phyloP scores from a whole-genome alignment of 2,888 invertebrate species.

The Drosophila emarginata region DNA sequence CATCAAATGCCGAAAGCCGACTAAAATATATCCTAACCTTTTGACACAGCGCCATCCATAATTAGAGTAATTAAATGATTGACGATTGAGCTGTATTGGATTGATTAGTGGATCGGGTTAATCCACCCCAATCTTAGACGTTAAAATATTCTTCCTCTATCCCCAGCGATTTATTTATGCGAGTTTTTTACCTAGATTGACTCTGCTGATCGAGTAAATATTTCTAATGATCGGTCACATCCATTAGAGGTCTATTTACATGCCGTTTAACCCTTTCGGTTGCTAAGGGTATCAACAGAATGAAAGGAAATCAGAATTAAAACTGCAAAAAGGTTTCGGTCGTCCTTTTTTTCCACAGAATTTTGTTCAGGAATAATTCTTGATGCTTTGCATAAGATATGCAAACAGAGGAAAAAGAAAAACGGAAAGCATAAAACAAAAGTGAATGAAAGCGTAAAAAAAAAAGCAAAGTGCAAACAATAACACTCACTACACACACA shows the following conservation, averaged over 20 bases:
- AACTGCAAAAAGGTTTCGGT: not conserved
- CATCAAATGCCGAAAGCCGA: not conserved
- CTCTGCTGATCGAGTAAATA: not conserved
- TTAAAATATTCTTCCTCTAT: too few relatives aligned
- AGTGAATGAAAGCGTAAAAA: slow-evolving; percentile 2
- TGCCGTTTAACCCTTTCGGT: not conserved
- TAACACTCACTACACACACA: slow-evolving; percentile 1
- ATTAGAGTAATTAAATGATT: too few relatives aligned
- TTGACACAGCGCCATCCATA: too few relatives aligned
- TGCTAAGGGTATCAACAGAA: not conserved
- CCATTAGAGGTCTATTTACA: not conserved
- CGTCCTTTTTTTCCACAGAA: not conserved
- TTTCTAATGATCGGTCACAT: not conserved
- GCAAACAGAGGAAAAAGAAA: not conserved
- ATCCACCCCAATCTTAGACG: too few relatives aligned
- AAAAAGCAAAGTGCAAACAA: slow-evolving; percentile 2
- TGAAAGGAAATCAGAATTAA: not conserved
- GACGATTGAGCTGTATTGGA: too few relatives aligned
- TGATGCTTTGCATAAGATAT: slow-evolving; percentile 4
- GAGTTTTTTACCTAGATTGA: too few relatives aligned
- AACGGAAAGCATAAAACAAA: not conserved
- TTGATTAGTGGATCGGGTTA: too few relatives aligned
- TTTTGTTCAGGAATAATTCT: not conserved
- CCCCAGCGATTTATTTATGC: too few relatives aligned
- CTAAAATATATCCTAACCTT: not conserved